These are phyloP conservation scores for Crocallis elinguaria DNA, from an alignment of 2,888 invertebrate genomes.

Conservation along the genomic window DNA sequence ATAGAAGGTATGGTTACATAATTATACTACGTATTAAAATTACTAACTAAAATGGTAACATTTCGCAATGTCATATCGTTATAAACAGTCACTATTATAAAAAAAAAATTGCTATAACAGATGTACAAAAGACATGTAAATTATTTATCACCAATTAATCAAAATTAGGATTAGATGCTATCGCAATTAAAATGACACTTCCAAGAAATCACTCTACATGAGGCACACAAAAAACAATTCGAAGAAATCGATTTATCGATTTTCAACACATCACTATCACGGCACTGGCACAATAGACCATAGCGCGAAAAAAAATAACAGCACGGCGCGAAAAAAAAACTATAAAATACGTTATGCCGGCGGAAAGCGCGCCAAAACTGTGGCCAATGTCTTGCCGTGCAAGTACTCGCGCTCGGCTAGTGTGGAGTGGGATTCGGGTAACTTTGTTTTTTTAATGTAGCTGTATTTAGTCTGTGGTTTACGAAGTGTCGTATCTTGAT, in stretches of 20 bases:
- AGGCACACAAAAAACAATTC: slow-evolving; percentile 16
- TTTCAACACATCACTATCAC: slow-evolving; percentile 19
- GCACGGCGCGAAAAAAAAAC: slow-evolving; percentile 3
- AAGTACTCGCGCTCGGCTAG: slow-evolving; percentile 17
- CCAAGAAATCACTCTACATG: slow-evolving; percentile 4
- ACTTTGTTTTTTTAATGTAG: slow-evolving; percentile 8
- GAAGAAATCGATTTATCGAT: slow-evolving; percentile 16
- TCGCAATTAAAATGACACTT: slow-evolving; percentile 9
- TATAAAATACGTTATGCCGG: slow-evolving; percentile 34
- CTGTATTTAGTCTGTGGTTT: not conserved
- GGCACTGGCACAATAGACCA: slow-evolving; percentile 10
- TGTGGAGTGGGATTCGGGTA: slow-evolving; percentile 33
- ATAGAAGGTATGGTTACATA: too few relatives aligned
- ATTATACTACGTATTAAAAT: too few relatives aligned
- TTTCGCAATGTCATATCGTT: too few relatives aligned
- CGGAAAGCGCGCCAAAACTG: slow-evolving; percentile 38
- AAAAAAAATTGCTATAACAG: too few relatives aligned
- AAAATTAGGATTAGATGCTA: slow-evolving; percentile 20
- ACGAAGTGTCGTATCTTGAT: not conserved
- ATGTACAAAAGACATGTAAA: slow-evolving; percentile 5
- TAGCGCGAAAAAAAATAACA: not conserved
- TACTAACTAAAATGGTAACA: too few relatives aligned
- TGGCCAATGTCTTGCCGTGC: slow-evolving; percentile 27
- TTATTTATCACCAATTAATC: slow-evolving; percentile 20
- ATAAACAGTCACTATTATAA: too few relatives aligned